phyloP scores from a whole-genome alignment of 1,140 invertebrate species.

The Drosophila auraria region DNA sequence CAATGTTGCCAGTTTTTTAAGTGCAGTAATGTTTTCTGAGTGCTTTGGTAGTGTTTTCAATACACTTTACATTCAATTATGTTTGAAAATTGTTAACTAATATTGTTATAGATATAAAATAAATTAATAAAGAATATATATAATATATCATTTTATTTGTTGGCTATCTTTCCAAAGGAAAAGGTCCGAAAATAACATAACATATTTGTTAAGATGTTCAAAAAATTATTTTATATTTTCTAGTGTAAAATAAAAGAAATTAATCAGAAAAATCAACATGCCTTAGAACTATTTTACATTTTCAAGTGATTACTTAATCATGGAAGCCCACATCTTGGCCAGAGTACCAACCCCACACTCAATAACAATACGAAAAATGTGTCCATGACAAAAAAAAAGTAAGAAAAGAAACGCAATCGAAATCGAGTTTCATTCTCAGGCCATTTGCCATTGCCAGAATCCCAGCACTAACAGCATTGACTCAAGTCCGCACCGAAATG shows the following conservation, averaged over 20 bases:
- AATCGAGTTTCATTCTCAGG: slow-evolving; percentile 69
- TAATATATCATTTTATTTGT: no score
- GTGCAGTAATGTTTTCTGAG: no score
- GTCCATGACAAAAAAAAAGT: slow-evolving; percentile 42
- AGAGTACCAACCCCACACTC: slow-evolving; percentile 15
- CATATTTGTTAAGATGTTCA: no score
- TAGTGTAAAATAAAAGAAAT: neutral
- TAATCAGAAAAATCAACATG: neutral
- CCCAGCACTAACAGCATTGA: slow-evolving; percentile 62
- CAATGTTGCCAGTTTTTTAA: neutral
- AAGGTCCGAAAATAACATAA: no score
- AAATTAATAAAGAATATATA: no score
- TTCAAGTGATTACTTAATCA: slow-evolving; percentile 7
- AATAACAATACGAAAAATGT: slow-evolving; percentile 51
- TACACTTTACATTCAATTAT: no score
- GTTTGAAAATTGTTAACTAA: no score
- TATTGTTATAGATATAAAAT: no score
- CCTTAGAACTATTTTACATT: neutral
- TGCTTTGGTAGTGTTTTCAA: no score
- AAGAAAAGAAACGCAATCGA: slow-evolving; percentile 32
- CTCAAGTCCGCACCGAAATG: slow-evolving; percentile 42
- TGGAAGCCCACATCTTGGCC: slow-evolving; percentile 2
- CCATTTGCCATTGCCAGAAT: slow-evolving; percentile 43
- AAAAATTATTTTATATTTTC: no score
- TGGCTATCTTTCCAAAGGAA: no score